Evolutionary conservation across 2,888 invertebrate species (phyloP).

Genomic region (Lysandra coridon): DNA sequence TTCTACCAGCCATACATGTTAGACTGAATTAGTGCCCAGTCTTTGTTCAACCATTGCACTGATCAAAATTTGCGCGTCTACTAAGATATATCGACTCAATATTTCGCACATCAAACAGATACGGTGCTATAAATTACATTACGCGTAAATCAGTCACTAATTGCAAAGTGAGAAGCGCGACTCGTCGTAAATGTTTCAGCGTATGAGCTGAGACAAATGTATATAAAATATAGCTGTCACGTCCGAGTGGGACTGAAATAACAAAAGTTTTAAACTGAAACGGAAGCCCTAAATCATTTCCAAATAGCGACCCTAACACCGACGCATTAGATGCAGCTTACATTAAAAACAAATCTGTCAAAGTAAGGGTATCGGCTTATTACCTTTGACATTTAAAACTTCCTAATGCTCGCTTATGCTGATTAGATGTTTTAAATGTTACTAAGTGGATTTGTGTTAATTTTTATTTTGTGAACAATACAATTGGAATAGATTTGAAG

Average conservation of each 20-base stretch:
- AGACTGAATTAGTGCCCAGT: background rate
- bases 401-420: background rate
- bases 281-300: constrained; percentile 49
- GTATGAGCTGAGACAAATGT: constrained; percentile 69
- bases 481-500: background rate
- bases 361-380: constrained; percentile 19
- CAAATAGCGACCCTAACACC: constrained; percentile 55
- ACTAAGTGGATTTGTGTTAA: background rate
- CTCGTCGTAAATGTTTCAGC: constrained; percentile 76
- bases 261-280: constrained; percentile 65
- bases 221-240: constrained; percentile 72
- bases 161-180: constrained; percentile 48
- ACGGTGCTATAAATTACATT: constrained; percentile 36
- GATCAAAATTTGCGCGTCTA: background rate
- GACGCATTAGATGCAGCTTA: constrained; percentile 38
- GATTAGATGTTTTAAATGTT: background rate
- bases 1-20: too few relatives aligned
- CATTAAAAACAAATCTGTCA: constrained; percentile 23
- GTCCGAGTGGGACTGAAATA: constrained; percentile 75
- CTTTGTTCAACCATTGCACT: background rate
- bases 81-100: background rate
- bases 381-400: constrained; percentile 17
- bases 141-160: constrained; percentile 66
- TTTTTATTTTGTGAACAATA: background rate
- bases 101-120: constrained; percentile 37